Percentiles rank a stretch among this genome's conserved stretches.
phyloP scores from a whole-genome alignment of 2,797 vertebrate species.

The Catostomus latipinnis region DNA sequence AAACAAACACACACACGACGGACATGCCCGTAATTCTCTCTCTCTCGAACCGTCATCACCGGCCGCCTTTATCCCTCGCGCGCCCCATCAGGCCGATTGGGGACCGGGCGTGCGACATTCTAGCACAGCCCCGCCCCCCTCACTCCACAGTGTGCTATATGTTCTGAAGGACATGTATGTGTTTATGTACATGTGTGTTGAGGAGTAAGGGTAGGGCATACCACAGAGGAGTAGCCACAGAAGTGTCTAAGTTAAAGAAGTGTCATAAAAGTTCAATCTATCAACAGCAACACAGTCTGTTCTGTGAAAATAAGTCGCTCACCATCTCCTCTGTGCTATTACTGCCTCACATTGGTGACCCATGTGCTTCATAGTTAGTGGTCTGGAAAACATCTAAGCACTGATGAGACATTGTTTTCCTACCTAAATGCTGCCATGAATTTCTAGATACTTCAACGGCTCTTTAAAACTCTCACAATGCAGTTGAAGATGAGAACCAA shows the following conservation, averaged over 20 bases:
- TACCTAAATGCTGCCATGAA: not conserved
- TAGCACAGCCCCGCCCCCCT: too few relatives aligned
- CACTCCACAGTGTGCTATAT: not conserved
- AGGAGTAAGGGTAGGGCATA: conserved; percentile 27
- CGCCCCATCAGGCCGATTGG: too few relatives aligned
- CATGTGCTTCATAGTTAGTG: not conserved
- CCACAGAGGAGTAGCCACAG: conserved; percentile 22
- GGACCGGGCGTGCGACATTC: too few relatives aligned
- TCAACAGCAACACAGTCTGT: conserved; percentile 29
- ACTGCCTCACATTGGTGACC: not conserved
- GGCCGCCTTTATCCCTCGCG: too few relatives aligned
- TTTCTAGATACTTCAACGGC: conserved; percentile 14
- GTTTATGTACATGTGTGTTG: conserved; percentile 21
- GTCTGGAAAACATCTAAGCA: conserved; percentile 7
- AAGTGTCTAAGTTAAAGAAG: conserved; percentile 38
- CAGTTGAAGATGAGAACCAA: conserved; percentile 2
- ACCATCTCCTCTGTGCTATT: not conserved
- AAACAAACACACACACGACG: too few relatives aligned
- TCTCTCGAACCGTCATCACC: too few relatives aligned
- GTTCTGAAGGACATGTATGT: not conserved
- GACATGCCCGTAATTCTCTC: too few relatives aligned
- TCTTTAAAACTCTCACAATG: not conserved
- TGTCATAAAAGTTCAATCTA: conserved; percentile 16
- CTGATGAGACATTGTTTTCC: conserved; percentile 7
- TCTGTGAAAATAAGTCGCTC: conserved; percentile 30